Conservation (phyloP, 2,113 vertebrate species). For the Elephas maximus region DNA sequence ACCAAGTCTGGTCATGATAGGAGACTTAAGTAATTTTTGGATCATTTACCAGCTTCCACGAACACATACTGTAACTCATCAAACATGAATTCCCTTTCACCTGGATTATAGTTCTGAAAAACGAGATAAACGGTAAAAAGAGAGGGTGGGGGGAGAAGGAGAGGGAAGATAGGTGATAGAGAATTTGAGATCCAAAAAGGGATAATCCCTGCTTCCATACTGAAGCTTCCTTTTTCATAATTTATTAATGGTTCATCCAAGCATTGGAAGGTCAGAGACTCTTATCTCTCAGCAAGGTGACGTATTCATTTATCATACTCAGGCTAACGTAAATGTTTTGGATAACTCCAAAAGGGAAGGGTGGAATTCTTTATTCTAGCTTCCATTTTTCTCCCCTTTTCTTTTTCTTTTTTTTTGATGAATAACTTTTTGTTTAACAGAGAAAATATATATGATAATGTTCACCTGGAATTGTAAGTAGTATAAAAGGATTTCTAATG, state of each 20-base stretch:
- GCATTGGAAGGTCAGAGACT: slow-evolving; percentile 57
- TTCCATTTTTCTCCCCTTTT: not conserved
- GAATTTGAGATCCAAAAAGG: slow-evolving; percentile 35
- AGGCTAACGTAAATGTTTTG: not conserved
- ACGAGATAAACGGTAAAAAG: not conserved
- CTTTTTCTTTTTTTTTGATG: not conserved
- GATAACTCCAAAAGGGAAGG: not conserved
- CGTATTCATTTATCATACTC: slow-evolving; percentile 50
- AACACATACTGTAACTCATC: not conserved
- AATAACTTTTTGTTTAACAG: slow-evolving; percentile 68
- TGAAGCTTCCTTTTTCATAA: slow-evolving; percentile 9
- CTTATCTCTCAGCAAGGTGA: slow-evolving; percentile 45
- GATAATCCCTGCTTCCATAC: not conserved
- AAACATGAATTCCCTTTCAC: not conserved
- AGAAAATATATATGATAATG: slow-evolving; percentile 46
- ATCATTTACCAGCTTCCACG: not conserved
- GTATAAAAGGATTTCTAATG: slow-evolving; percentile 74
- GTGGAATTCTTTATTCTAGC: not conserved
- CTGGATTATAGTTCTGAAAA: not conserved
- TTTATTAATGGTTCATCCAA: slow-evolving; percentile 64
- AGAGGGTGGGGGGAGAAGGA: rapidly evolving
- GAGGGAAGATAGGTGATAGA: not conserved
- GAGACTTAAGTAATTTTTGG: not conserved
- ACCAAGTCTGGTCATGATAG: not conserved
- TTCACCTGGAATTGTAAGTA: slow-evolving; percentile 50